phyloP scores from a whole-genome alignment of 2,888 invertebrate genomes.

The Cerastis leucographa region DNA sequence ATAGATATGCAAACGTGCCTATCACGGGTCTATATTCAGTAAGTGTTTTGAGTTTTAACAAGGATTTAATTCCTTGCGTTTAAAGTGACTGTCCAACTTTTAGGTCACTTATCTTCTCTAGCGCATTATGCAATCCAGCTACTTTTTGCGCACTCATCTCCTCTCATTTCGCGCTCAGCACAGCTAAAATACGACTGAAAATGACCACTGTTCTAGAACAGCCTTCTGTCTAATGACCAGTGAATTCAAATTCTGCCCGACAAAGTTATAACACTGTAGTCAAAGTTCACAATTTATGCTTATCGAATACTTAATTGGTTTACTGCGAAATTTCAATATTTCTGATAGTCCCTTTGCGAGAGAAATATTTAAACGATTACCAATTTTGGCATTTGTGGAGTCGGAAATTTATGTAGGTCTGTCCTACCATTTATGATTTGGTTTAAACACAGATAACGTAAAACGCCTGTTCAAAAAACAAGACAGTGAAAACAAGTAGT shows the following conservation, averaged over 20 bases:
- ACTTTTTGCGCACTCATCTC: background rate
- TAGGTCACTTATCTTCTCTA: background rate
- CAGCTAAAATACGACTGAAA: background rate
- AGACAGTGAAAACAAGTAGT: no score
- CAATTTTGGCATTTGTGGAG: background rate
- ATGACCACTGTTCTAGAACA: background rate
- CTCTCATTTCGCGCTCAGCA: background rate
- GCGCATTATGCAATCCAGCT: background rate
- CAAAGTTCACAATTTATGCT: constrained; percentile 57
- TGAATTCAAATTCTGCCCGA: constrained; percentile 35
- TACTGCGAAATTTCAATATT: constrained; percentile 41
- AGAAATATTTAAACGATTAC: constrained; percentile 6
- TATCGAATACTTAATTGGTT: constrained; percentile 44
- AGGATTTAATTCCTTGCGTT: background rate
- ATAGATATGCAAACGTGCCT: no score
- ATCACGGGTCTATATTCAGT: no score
- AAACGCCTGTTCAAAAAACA: no score
- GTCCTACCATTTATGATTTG: background rate
- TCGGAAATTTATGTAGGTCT: background rate
- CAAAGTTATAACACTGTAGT: constrained; percentile 4
- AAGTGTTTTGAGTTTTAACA: no score
- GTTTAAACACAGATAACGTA: background rate
- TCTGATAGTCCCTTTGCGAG: constrained; percentile 4
- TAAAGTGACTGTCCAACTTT: background rate
- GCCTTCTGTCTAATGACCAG: constrained; percentile 14